Conservation (phyloP, 2,113 vertebrate genomes). For the Micromys minutus region DNA sequence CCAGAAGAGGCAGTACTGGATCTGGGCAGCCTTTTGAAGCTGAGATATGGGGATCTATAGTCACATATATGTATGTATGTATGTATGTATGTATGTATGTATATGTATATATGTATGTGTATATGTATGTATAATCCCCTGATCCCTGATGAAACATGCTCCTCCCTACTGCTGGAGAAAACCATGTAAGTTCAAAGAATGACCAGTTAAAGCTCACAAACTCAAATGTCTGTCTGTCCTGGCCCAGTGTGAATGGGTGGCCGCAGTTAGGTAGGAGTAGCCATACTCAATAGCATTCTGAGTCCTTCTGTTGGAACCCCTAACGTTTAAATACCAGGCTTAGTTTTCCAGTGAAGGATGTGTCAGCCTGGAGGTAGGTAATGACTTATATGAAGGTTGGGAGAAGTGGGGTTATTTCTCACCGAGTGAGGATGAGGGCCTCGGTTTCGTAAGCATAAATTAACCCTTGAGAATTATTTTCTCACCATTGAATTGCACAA, state of each 20-base stretch:
- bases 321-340: constrained; percentile 87
- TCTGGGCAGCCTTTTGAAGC: background rate
- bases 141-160: constrained; percentile 17
- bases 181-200: constrained; percentile 63
- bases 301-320: constrained; percentile 81
- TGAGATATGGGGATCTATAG: no score
- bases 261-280: constrained; percentile 76
- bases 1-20: background rate
- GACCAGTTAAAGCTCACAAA: constrained; percentile 83
- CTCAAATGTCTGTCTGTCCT: constrained; percentile 74
- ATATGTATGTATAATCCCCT: background rate
- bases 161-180: constrained; percentile 56
- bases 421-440: constrained; percentile 85
- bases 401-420: constrained; percentile 87
- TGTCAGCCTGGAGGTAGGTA: constrained; percentile 83
- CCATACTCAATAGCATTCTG: constrained; percentile 79
- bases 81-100: background rate
- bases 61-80: background rate
- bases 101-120: background rate
- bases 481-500: constrained; percentile 89
- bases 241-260: constrained; percentile 63
- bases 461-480: constrained; percentile 88
- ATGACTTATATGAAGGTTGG: constrained; percentile 88
- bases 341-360: constrained; percentile 85
- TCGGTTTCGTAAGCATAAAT: constrained; percentile 87